Conservation (phyloP, 1,140 invertebrate genomes). For the Saccostrea cuccullata region DNA sequence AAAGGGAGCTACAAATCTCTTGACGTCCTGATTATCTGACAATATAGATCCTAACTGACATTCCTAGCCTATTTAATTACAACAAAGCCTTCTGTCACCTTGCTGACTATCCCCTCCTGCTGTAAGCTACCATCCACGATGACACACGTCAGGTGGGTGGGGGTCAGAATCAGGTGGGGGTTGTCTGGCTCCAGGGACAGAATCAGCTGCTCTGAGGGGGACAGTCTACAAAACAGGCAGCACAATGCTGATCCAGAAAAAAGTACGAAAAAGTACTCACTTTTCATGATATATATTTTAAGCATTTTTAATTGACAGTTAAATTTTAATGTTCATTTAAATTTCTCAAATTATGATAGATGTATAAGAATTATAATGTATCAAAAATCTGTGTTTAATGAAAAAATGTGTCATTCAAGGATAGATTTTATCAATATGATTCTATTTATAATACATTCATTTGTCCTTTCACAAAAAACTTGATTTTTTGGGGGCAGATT, state of each 20-base stretch:
- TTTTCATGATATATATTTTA: not conserved
- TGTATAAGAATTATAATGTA: not conserved
- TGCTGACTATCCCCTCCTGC: conserved; percentile 66
- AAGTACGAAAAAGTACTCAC: not conserved
- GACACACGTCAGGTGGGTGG: conserved; percentile 52
- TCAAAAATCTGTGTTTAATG: too few species aligned
- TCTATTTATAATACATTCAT: too few species aligned
- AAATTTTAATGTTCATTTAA: not conserved
- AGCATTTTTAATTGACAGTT: not conserved
- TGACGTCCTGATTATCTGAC: too few species aligned
- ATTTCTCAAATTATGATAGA: not conserved
- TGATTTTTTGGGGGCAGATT: too few species aligned
- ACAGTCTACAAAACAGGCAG: conserved; percentile 42
- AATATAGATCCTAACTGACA: too few species aligned
- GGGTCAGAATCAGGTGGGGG: conserved; percentile 60
- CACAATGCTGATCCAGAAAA: not conserved
- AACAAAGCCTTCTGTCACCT: conserved; percentile 46
- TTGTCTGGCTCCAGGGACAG: conserved; percentile 55
- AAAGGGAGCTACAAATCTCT: too few species aligned
- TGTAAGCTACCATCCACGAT: conserved; percentile 49
- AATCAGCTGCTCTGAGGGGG: conserved; percentile 27
- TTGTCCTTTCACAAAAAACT: too few species aligned
- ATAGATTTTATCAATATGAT: too few species aligned
- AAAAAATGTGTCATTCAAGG: too few species aligned
- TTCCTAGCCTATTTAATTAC: too few species aligned